Evolutionary conservation across 2,113 vertebrate species (phyloP).

Genomic region (Sinocyclocheilus grahami): DNA sequence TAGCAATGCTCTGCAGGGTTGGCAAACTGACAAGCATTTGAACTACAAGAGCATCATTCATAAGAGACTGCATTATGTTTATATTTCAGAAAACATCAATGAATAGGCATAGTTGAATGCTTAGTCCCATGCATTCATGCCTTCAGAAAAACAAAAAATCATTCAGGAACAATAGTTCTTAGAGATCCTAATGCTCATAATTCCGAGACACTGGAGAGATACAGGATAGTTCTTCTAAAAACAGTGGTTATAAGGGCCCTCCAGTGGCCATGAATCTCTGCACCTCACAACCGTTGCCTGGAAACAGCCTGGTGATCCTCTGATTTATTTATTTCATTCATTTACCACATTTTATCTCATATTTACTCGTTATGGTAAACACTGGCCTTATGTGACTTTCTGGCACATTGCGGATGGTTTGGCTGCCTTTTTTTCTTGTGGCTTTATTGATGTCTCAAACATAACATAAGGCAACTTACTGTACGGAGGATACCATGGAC

Average conservation of each 20-base stretch:
- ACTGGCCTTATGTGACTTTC: neutral
- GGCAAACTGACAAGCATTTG: neutral
- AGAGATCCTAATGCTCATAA: neutral
- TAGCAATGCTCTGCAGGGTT: neutral
- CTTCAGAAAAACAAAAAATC: neutral
- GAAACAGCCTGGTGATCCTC: conserved; percentile 47
- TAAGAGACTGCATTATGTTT: neutral
- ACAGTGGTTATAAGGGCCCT: conserved; percentile 39
- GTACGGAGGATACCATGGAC: too few relatives aligned
- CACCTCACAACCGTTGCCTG: conserved; percentile 49
- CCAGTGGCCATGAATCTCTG: conserved; percentile 33
- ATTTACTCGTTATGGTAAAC: neutral
- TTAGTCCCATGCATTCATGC: neutral
- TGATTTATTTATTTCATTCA: conserved; percentile 27
- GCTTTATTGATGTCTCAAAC: neutral
- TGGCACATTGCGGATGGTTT: neutral
- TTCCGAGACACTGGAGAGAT: neutral
- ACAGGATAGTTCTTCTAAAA: neutral
- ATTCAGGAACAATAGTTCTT: neutral
- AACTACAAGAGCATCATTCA: neutral
- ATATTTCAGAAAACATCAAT: neutral
- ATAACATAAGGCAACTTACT: neutral
- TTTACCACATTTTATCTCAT: conserved; percentile 10
- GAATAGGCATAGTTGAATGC: neutral
- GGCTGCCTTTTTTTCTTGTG: neutral